These are phyloP conservation scores for Epinotia nisella DNA, from an alignment of 2,888 invertebrate genomes.

Conservation along the genomic window DNA sequence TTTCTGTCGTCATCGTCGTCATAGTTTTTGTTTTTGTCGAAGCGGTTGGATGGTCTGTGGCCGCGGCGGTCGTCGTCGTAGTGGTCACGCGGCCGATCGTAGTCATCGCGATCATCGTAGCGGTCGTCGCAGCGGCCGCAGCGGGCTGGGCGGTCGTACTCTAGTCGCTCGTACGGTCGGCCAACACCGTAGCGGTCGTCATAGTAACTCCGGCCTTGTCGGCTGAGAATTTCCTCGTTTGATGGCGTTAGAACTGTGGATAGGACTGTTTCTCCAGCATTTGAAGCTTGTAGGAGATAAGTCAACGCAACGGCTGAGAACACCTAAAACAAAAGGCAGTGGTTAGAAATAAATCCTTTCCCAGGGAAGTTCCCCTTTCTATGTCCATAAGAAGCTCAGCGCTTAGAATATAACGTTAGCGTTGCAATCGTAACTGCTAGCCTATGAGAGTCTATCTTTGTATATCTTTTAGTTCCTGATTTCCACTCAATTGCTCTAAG, in stretches of 20 bases:
- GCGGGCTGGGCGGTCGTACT: slow-evolving; percentile 63
- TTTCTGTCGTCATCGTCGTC: slow-evolving; percentile 58
- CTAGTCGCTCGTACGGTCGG: slow-evolving; percentile 67
- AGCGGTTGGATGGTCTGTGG: slow-evolving; percentile 69
- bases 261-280: slow-evolving; percentile 64
- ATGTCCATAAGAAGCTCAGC: neutral
- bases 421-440: too few species aligned
- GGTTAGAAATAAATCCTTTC: neutral
- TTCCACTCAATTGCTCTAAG: too few species aligned
- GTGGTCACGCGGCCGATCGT: slow-evolving; percentile 62
- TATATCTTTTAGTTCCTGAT: too few species aligned
- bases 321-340: slow-evolving; percentile 60
- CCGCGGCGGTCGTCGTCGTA: slow-evolving; percentile 60
- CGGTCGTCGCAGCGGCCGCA: slow-evolving; percentile 70
- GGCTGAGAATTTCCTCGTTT: slow-evolving; percentile 56
- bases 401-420: too few species aligned
- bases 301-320: slow-evolving; percentile 51
- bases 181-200: slow-evolving; percentile 67
- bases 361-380: too few species aligned
- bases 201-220: slow-evolving; percentile 74
- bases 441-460: too few species aligned
- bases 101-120: slow-evolving; percentile 60
- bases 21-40: slow-evolving; percentile 62
- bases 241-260: slow-evolving; percentile 63
- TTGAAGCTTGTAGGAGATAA: slow-evolving; percentile 51